These are phyloP conservation scores for Dipodomys spectabilis DNA, from an alignment of 2,113 vertebrate species.

Conservation along the genomic window DNA sequence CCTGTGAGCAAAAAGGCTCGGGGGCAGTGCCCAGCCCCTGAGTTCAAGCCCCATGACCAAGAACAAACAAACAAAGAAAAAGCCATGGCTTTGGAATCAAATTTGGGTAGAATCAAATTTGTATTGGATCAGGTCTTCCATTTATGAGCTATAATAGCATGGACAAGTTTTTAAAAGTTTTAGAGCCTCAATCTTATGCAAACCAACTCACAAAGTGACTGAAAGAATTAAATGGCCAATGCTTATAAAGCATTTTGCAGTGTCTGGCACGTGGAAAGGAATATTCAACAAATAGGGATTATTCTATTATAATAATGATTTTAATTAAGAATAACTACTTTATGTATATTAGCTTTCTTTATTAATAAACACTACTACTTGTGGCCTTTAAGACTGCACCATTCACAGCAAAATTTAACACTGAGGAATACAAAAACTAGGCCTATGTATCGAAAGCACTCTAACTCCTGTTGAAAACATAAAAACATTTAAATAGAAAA, in stretches of 20 bases:
- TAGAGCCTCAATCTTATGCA: slow-evolving; percentile 31
- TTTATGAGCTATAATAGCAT: background rate
- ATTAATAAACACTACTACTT: background rate
- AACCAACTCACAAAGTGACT: background rate
- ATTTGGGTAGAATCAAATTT: background rate
- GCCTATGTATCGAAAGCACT: too few relatives aligned
- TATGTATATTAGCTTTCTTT: background rate
- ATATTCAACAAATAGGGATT: background rate
- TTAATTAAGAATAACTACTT: background rate
- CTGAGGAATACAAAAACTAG: too few relatives aligned
- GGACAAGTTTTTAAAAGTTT: slow-evolving; percentile 9
- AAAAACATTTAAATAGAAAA: background rate
- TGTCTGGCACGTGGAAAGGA: background rate
- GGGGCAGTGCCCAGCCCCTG: too few relatives aligned
- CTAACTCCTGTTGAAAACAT: too few relatives aligned
- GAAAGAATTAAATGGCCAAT: slow-evolving; percentile 18
- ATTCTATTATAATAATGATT: background rate
- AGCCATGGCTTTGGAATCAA: too few relatives aligned
- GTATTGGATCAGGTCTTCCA: slow-evolving; percentile 1
- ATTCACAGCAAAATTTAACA: too few relatives aligned
- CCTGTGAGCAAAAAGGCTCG: too few relatives aligned
- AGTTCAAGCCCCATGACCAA: too few relatives aligned
- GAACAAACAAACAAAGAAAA: too few relatives aligned
- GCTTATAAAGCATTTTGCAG: background rate
- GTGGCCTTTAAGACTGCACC: background rate